Evolutionary conservation across 2,888 invertebrate species (phyloP).

Genomic region (Melipona bicolor): DNA sequence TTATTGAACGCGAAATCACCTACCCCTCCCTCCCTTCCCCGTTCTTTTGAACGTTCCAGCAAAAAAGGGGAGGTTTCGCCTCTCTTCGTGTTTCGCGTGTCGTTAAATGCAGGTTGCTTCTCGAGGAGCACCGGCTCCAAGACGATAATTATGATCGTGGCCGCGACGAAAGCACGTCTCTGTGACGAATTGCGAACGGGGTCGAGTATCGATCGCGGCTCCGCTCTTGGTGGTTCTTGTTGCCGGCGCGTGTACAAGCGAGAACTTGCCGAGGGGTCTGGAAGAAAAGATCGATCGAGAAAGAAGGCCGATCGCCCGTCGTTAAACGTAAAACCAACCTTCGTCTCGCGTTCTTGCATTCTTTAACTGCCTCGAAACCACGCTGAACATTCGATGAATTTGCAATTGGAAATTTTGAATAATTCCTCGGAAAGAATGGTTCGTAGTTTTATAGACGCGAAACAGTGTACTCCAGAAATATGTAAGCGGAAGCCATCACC

Average conservation of each 20-base stretch:
- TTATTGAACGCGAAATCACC: neutral
- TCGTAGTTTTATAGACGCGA: no score
- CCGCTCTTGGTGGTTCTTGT: neutral
- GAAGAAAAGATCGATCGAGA: neutral
- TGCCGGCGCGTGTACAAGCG: constrained; percentile 1
- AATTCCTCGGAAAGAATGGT: no score
- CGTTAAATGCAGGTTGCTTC: neutral
- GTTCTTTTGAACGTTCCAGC: constrained; percentile 10
- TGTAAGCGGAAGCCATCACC: no score
- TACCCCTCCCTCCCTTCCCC: neutral
- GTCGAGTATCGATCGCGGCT: constrained; percentile 47
- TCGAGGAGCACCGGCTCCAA: neutral
- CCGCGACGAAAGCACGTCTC: constrained; percentile 16
- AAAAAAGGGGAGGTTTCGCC: neutral
- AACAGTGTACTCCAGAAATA: no score
- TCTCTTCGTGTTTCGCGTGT: neutral
- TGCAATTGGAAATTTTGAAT: no score
- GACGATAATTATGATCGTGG: constrained; percentile 11
- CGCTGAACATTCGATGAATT: no score
- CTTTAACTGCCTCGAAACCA: neutral
- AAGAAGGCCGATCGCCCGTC: neutral
- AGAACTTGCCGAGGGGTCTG: neutral
- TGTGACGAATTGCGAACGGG: constrained; percentile 44
- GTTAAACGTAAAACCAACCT: neutral
- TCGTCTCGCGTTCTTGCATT: neutral